A percentile compares a stretch with the other conserved stretches of the same genome.
Conservation (phyloP, 2,888 invertebrate genomes). For the Kuschelorhynchus macadamiae region DNA sequence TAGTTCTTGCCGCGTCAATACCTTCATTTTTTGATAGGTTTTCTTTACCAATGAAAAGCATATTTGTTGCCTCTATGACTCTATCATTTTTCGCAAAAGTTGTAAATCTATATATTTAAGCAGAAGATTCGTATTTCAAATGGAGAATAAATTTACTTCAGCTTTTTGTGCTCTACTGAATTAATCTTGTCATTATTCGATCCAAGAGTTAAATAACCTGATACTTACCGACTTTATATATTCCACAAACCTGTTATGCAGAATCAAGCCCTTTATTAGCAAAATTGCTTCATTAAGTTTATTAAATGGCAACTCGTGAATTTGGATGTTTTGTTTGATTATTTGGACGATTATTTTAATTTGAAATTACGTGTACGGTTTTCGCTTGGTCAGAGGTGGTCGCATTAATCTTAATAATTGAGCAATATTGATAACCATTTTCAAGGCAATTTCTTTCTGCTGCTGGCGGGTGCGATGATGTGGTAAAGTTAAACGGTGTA, state of each 20-base stretch:
- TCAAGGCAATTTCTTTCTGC: background rate
- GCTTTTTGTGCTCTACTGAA: too few species aligned
- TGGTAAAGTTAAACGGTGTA: too few species aligned
- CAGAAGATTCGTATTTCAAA: too few species aligned
- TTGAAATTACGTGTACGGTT: slow-evolving; percentile 22
- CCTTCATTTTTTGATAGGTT: too few species aligned
- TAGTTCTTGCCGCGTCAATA: too few species aligned
- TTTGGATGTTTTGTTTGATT: slow-evolving; percentile 18
- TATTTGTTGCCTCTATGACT: too few species aligned
- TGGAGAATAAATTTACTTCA: too few species aligned
- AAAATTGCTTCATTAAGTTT: slow-evolving; percentile 44
- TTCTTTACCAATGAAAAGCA: too few species aligned
- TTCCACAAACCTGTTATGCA: slow-evolving; percentile 30
- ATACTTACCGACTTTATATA: background rate
- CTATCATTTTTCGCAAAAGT: too few species aligned
- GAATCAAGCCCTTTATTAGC: slow-evolving; percentile 38
- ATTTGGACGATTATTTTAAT: slow-evolving; percentile 42
- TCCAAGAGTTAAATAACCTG: background rate
- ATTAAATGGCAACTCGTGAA: slow-evolving; percentile 36
- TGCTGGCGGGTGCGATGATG: too few species aligned
- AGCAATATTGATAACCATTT: slow-evolving; percentile 8
- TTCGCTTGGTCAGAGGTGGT: slow-evolving; percentile 1
- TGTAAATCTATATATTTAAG: too few species aligned
- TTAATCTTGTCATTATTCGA: background rate
- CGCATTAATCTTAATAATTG: slow-evolving; percentile 21